Conservation (phyloP, 2,113 vertebrate species). For the Hippoglossus stenolepis region DNA sequence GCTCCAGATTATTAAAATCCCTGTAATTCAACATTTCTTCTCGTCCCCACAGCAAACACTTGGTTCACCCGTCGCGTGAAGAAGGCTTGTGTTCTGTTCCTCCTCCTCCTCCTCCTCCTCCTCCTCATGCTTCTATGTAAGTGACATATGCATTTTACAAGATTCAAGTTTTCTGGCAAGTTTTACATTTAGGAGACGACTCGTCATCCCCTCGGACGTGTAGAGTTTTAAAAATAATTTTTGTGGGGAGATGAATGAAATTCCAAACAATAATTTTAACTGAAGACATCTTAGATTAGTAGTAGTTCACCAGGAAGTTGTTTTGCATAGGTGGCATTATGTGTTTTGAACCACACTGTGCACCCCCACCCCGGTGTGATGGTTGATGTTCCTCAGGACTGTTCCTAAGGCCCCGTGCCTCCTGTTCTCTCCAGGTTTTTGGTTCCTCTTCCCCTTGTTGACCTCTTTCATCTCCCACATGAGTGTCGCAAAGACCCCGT, state of each 20-base stretch:
- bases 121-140: constrained; percentile 57
- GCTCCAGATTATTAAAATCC: constrained; percentile 26
- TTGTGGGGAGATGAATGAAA: too few relatives aligned
- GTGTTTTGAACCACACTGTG: constrained; percentile 14
- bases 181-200: background rate
- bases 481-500: constrained; percentile 33
- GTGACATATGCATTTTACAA: constrained; percentile 27
- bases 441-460: constrained; percentile 61
- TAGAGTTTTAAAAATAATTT: background rate
- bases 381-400: background rate
- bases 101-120: constrained; percentile 52
- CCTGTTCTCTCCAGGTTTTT: constrained; percentile 61
- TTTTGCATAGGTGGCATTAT: background rate
- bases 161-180: background rate
- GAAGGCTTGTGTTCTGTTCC: constrained; percentile 53
- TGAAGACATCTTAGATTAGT: too few relatives aligned
- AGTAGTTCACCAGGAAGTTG: background rate
- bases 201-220: background rate
- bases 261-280: too few relatives aligned
- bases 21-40: constrained; percentile 5
- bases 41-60: constrained; percentile 37
- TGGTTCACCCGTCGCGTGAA: constrained; percentile 40
- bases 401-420: background rate
- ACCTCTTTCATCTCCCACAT: constrained; percentile 30
- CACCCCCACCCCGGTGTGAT: background rate